Base-by-base conservation (phyloP, 2,797 vertebrate genomes). In the Tenualosa ilisha region DNA sequence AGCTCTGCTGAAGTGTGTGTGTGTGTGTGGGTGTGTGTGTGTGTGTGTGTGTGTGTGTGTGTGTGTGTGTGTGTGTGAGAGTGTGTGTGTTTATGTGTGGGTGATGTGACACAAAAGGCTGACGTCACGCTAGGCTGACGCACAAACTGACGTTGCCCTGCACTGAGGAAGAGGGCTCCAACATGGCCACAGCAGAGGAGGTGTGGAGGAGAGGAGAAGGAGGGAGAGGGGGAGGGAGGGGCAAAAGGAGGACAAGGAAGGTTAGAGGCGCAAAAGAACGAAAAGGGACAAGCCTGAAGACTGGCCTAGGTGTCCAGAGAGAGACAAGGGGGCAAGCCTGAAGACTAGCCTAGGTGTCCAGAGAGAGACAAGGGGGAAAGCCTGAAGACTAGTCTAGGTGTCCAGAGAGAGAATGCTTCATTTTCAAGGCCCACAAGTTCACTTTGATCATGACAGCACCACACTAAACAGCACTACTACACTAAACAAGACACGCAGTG, bases 121-220 rank as follows among this genome's bases (percentile, higher is more conserved):
- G 88, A 87, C 79, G 86, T 88, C 81, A 86, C 81, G 65, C 82
- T 65, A 85, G 61, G 49, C 79, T 87, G 84, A 85, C 88, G 82
- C 82, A 87, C 46, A 85, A 61, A 87, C 79, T 86, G 87, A 88
- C 82, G 87, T 84, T 84, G 83, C 26, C 65, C 84, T 46, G 72
- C 7, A 24, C 40, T 0, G 40, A 22, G 65, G 65, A 54, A 82
- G 26, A 82, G 53, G 65, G 13, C 59, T 63, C 59, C 59, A 63
- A 63, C 59, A 63, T 63, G 59, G 59, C 59, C 59, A 63, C 59
- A 63, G 59, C 59, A 63, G 59, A 63, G 59, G 59, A 63, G 22
- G 17, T 20, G 54, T 20, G 63, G 53, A 5, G 12, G 24, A 37
- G 22, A 12, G 68, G 37, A 75, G 37, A 26, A 72, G 31, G 65